Evolutionary conservation across 2,888 invertebrate genomes (phyloP), one percentile per base, ranked within the genome.

Genomic region (Agriotes lineatus): DNA sequence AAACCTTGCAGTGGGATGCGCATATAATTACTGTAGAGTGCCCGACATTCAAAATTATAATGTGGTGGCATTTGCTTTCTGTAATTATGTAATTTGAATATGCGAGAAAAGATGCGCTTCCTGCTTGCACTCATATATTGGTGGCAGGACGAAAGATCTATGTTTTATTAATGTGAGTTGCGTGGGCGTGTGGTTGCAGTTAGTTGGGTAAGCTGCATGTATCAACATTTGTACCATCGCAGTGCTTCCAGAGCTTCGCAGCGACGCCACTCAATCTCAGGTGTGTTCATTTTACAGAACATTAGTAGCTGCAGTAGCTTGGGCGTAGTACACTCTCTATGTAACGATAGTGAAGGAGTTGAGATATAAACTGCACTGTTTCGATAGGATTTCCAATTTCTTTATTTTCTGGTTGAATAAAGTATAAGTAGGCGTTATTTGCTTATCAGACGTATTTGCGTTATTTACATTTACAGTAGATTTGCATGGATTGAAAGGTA

Each of bases 191-290:
- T 69, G 63, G 69, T 69, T 69, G 69, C 69, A 69, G 69, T 69
- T 64, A 64, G 64, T 64, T 69, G 69, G 69, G 78, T 80, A 73
- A 77, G 77, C 71, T 78, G 78, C 75, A 77, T 80, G 74, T 78
- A 77, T 76, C 78, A 79, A 67, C 79, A 79, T 74, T 71, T 79
- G 61, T 77, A 76, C 54, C 70, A 73, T 62, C 73, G 76, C 70
- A 75, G 77, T 67, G 69, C 74, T 71, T 74, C 77, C 67, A 80
- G 80, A 71, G 79, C 78, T 57, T 77, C 81, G 56, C 79, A 80
- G 77, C 75, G 83, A 66, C 79, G 83, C 20, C 83, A 83, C 77
- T 84, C 83, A 48, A 82, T 83, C 64, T 82, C 84, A 82, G 84
- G 84, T 83, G 76, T 76, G 81, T 79, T 52, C 45, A 39, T 16